These are phyloP conservation scores for Thera britannica DNA, from an alignment of 2,888 invertebrate genomes.

Conservation along the genomic window DNA sequence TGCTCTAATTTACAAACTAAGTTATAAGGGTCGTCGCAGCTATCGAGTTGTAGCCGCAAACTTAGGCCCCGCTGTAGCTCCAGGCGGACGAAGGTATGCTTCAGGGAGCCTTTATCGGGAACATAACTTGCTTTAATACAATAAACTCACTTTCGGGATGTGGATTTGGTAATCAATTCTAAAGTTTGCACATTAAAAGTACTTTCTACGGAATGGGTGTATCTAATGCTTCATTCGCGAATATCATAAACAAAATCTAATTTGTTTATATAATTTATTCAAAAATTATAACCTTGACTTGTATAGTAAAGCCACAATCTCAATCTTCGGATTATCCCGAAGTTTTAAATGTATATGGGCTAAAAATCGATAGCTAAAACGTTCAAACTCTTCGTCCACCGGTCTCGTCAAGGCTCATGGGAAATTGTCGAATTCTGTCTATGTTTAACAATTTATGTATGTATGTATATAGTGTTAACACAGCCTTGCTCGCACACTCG, in stretches of 20 bases:
- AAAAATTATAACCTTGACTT: neutral
- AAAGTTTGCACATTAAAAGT: slow-evolving; percentile 43
- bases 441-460: slow-evolving; percentile 53
- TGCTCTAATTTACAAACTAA: slow-evolving; percentile 65
- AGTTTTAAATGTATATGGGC: neutral
- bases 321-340: neutral
- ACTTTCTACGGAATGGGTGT: slow-evolving; percentile 32
- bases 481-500: slow-evolving; percentile 41
- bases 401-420: slow-evolving; percentile 50
- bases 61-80: slow-evolving; percentile 49
- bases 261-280: neutral
- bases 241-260: neutral
- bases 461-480: slow-evolving; percentile 49
- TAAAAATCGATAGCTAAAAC: slow-evolving; percentile 21
- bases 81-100: slow-evolving; percentile 38
- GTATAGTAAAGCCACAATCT: neutral
- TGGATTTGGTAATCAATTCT: slow-evolving; percentile 55
- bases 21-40: slow-evolving; percentile 62
- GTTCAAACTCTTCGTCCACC: slow-evolving; percentile 30
- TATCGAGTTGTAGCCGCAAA: slow-evolving; percentile 64
- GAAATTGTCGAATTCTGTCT: slow-evolving; percentile 57
- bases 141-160: slow-evolving; percentile 53
- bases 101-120: slow-evolving; percentile 49
- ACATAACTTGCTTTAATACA: slow-evolving; percentile 54
- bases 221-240: neutral